A percentile compares a stretch with the other conserved stretches of the same genome.
These are phyloP conservation scores for Neoarius graeffei DNA, from an alignment of 2,113 vertebrate genomes.

Conservation along the genomic window DNA sequence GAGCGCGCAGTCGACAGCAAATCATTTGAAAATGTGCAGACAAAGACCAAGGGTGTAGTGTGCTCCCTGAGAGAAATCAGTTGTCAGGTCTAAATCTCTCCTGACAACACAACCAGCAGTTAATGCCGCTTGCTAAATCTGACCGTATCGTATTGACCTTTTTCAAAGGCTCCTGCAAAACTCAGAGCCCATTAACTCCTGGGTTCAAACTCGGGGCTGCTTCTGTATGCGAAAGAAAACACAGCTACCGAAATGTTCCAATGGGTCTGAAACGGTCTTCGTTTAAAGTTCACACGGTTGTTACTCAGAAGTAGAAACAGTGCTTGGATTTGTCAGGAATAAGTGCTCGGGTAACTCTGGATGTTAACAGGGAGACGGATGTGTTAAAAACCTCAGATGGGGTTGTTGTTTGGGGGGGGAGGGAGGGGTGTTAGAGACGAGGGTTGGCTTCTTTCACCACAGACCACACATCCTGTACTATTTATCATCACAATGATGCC, in stretches of 20 bases:
- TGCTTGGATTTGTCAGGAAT: not conserved
- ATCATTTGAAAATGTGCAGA: constrained; percentile 57
- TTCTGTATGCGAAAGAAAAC: constrained; percentile 32
- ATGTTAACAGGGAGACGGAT: constrained; percentile 11
- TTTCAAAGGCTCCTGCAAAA: constrained; percentile 56
- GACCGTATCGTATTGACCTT: constrained; percentile 61
- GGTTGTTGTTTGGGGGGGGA: not conserved
- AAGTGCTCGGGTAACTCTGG: constrained; percentile 1
- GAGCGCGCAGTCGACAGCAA: constrained; percentile 49
- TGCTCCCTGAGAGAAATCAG: constrained; percentile 69
- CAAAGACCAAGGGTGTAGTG: constrained; percentile 71
- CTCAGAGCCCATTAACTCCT: constrained; percentile 55
- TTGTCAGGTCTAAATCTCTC: constrained; percentile 73
- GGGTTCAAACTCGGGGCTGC: constrained; percentile 42
- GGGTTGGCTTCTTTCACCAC: not conserved
- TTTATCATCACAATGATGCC: constrained; percentile 41
- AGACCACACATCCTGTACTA: constrained; percentile 34
- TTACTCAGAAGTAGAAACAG: not conserved
- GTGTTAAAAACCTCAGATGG: constrained; percentile 16
- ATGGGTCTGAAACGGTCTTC: not conserved
- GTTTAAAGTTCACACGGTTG: constrained; percentile 10
- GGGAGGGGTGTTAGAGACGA: not conserved
- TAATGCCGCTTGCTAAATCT: constrained; percentile 70
- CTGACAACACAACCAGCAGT: constrained; percentile 64
- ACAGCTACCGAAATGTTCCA: not conserved